Evolutionary conservation across 2,888 invertebrate species (phyloP), one percentile per base, ranked within the genome.

Genomic region (Dolichomitus sp.): DNA sequence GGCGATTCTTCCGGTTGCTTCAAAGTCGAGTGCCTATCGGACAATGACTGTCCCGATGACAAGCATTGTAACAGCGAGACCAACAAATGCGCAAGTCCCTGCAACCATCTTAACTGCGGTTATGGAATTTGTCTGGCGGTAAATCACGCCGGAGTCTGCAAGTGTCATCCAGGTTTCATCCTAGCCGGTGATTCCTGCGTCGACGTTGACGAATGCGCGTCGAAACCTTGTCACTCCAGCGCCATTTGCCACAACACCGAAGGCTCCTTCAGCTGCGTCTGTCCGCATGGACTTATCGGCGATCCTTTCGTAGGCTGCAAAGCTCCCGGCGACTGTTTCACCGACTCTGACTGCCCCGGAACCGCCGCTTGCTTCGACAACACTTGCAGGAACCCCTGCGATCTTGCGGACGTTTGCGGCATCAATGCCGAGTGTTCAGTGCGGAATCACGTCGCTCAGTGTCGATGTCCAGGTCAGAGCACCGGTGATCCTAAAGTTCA

Each of bases 1-100:
- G 98, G 98, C 9, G 97, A 98, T 94, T 96, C 97, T 4, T 95
- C 97, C 70, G 98, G 98, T 45, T 98, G 98, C 90, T 98, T 97
- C 92, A 97, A 97, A 94, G 98, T 98, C 2, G 98, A 98, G 94
- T 98, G 98, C 93, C 94, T 97, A 1, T 95, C 95, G 57, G 95
- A 97, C 91, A 95, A 95, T 50, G 98, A 98, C 87, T 98, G 98
- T 90, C 94, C 96, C 3, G 93, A 90, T 42, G 97, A 97, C 84
- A 97, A 97, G 93, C 96, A 96, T 86, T 98, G 98, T 90, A 97
- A 98, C 89, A 93, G 94, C 4, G 95, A 95, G 87, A 96, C 95
- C 68, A 97, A 98, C 92, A 97, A 97, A 94, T 98, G 97, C 91
- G 95, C 96, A 87, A 97, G 97, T 96, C 97, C 98, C 79, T 98